Evolutionary conservation across 2,888 invertebrate genomes (phyloP), one percentile per base, ranked within the genome.

Genomic region (Iphiclides podalirius): DNA sequence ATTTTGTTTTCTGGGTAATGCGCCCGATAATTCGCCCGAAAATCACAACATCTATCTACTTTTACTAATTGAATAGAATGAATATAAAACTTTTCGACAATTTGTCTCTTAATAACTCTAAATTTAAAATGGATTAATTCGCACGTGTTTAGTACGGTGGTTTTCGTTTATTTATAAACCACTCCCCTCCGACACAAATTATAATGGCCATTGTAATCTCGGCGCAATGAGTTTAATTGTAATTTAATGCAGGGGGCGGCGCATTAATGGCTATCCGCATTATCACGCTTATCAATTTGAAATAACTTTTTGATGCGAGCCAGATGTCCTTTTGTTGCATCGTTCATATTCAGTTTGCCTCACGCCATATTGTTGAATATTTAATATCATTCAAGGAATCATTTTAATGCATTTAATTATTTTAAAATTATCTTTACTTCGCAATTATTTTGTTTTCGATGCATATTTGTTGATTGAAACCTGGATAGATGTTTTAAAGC

Each of bases 261-360:
- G 74, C 75, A 78, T 81, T 79, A 75, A 72, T 68, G 72, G 65
- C 67, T 69, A 68, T 66, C 71, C 68, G 65, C 68, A 66, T 78
- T 82, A 84, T 84, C 83, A 75, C 70, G 76, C 73, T 79, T 81
- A 85, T 86, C 85, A 82, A 67, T 75, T 76, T 70, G 64, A 72
- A 79, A 82, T 78, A 73, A 68, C 74, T 72, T 81, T 78, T 73
- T 80, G 76, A 81, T 79, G 71, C 64, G 66, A 61, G 70, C 79
- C 85, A 86, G 80, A 84, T 84, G 84, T 72, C 15, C 31, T 71
- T 45, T 28, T 60, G 59, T 60, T 62, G 61, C 17, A 28, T 31
- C 34, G 46, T 33, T 46, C 31, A 48, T 35, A 53, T 28, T 49
- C 38, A 6, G 38, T 38, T 4, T 14, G 31, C 38, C 13, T 8